These are phyloP conservation scores for Cynopterus sphinx DNA, from an alignment of 2,797 vertebrate genomes.

Conservation along the genomic window DNA sequence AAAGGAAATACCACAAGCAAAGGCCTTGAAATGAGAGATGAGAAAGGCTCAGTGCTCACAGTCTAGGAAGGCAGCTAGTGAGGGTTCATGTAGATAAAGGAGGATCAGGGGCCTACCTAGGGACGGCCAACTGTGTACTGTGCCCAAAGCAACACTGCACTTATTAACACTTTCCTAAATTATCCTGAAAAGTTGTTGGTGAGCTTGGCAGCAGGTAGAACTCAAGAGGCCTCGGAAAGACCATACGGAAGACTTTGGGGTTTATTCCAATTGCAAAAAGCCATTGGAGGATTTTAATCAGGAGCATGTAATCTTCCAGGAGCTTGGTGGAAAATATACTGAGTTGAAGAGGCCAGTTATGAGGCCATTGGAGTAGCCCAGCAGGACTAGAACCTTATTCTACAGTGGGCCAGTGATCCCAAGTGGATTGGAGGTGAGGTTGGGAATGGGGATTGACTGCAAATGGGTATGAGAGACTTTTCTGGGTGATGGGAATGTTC, in stretches of 20 bases:
- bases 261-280: background rate
- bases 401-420: background rate
- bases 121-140: background rate
- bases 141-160: accelerated
- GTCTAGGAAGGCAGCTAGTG: background rate
- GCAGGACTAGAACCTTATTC: background rate
- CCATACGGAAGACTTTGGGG: background rate
- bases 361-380: background rate
- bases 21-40: background rate
- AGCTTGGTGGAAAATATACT: background rate
- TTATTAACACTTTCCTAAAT: background rate
- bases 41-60: background rate
- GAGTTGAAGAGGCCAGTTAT: background rate
- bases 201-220: background rate
- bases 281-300: background rate
- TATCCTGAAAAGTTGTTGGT: background rate
- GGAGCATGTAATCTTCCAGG: background rate
- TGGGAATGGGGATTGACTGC: background rate
- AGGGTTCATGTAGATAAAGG: background rate
- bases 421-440: background rate
- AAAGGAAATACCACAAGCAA: background rate
- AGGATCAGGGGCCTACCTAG: background rate
- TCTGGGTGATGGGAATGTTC: background rate
- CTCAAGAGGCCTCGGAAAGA: background rate
- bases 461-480: background rate